Base-by-base conservation (phyloP, 2,888 invertebrate species). In the Ectemnius lituratus region DNA sequence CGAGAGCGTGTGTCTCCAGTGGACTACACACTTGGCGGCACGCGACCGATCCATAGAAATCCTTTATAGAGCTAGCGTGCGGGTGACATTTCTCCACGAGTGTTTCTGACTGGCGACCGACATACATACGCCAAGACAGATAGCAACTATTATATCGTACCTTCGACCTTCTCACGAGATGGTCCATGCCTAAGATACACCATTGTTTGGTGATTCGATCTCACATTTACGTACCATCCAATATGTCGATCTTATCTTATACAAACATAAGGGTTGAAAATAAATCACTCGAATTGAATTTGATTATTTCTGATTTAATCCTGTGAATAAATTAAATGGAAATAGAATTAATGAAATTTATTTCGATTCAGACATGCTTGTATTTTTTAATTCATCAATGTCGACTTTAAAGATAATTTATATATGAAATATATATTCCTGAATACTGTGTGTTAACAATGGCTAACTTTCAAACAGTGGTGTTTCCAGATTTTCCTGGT, bases 61-160 rank as follows among this genome's bases (percentile, higher is more conserved):
- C 85, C 84, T 83, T 83, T 82, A 82, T 85, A 84, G 84, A 77
- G 69, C 74, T 49, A 78, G 87, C 80, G 85, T 90, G 90, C 85
- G 86, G 80, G 84, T 90, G 90, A 90, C 90, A 89, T 87, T 83
- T 84, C 86, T 86, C 86, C 85, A 88, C 87, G 90, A 89, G 90
- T 90, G 90, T 90, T 90, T 85, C 88, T 90, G 90, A 90, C 89
- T 89, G 89, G 86, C 77, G 79, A 80, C 79, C 86, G 84, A 87
- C 85, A 82, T 86, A 84, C 83, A 83, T 80, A 76, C 80, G 83
- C 77, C 82, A 86, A 86, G 85, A 88, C 83, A 85, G 87, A 88
- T 87, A 87, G 85, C 85, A 85, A 83, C 85, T 83, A 85, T 85
- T 83, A 83, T 83, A 77, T 75, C 67, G 70, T 66, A 70, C 66